These are phyloP conservation scores for Isoperla grammatica DNA, from an alignment of 2,888 invertebrate species.

Conservation along the genomic window DNA sequence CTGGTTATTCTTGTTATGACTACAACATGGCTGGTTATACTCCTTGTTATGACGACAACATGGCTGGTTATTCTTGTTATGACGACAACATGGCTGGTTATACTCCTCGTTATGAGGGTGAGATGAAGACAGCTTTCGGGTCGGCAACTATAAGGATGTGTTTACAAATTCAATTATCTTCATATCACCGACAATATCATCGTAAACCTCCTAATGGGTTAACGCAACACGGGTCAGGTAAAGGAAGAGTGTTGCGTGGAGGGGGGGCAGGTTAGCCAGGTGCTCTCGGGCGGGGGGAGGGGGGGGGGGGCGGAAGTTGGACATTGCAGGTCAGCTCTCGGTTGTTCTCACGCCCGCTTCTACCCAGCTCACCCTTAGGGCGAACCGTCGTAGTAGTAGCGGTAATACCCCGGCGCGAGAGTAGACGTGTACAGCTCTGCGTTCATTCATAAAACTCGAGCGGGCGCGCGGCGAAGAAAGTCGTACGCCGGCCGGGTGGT, in stretches of 20 bases:
- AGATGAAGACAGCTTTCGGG: too few species aligned
- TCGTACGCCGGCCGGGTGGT: background rate
- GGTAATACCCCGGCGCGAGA: conserved; percentile 25
- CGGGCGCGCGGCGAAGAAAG: background rate
- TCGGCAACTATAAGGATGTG: too few species aligned
- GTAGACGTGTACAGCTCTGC: conserved; percentile 16
- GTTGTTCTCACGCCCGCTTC: conserved; percentile 26
- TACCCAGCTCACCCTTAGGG: conserved; percentile 10
- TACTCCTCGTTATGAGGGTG: too few species aligned
- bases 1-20: too few species aligned
- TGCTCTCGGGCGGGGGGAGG: conserved; percentile 10
- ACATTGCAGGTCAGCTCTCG: conserved; percentile 24
- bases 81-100: too few species aligned
- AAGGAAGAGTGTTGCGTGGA: conserved; percentile 5
- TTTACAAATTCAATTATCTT: too few species aligned
- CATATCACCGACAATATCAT: too few species aligned
- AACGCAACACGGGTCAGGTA: conserved; percentile 5
- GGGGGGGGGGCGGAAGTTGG: conserved; percentile 17
- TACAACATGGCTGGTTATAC: too few species aligned
- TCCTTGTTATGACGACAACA: too few species aligned
- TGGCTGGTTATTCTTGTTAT: too few species aligned
- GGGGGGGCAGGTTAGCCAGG: conserved; percentile 17
- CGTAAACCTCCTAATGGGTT: too few species aligned
- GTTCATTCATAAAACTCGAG: conserved; percentile 30
- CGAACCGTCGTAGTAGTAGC: background rate